Percentiles rank a stretch among this genome's conserved stretches.
These are phyloP conservation scores for Drosophila nr. perissopoda DNA, from an alignment of 2,888 invertebrate genomes.

Conservation along the genomic window DNA sequence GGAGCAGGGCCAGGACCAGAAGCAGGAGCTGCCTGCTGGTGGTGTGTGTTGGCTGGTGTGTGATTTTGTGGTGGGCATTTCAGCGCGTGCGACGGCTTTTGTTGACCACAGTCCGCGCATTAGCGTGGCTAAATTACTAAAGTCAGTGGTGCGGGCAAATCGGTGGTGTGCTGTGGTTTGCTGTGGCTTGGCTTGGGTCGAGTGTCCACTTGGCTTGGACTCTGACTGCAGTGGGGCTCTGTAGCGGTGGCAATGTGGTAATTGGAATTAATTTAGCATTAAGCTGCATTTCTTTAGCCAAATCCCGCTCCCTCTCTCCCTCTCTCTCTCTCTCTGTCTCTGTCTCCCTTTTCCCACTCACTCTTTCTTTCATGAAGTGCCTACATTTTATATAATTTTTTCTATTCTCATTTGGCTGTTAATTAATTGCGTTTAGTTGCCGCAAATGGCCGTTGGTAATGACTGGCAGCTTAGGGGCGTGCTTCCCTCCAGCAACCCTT, in stretches of 20 bases:
- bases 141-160: conserved; percentile 22
- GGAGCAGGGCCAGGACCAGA: conserved; percentile 4
- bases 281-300: conserved; percentile 74
- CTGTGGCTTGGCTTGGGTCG: conserved; percentile 26
- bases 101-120: conserved; percentile 77
- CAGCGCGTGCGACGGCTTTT: conserved; percentile 71
- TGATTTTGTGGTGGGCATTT: conserved; percentile 27
- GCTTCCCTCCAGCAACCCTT: conserved; percentile 1
- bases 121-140: conserved; percentile 75
- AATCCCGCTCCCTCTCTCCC: conserved; percentile 20
- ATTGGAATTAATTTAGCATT: conserved; percentile 81
- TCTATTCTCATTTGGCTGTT: conserved; percentile 65
- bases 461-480: conserved; percentile 41
- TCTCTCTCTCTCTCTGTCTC: not conserved
- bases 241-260: conserved; percentile 54
- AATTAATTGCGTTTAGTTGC: conserved; percentile 78
- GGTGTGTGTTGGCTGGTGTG: conserved; percentile 8
- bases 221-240: conserved; percentile 11
- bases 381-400: conserved; percentile 75
- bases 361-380: conserved; percentile 52
- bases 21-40: not conserved
- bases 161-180: conserved; percentile 12
- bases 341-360: not conserved
- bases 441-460: conserved; percentile 66
- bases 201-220: conserved; percentile 54